Evolutionary conservation across 1,140 invertebrate genomes (phyloP).

Genomic region (Euwallacea fornicatus): DNA sequence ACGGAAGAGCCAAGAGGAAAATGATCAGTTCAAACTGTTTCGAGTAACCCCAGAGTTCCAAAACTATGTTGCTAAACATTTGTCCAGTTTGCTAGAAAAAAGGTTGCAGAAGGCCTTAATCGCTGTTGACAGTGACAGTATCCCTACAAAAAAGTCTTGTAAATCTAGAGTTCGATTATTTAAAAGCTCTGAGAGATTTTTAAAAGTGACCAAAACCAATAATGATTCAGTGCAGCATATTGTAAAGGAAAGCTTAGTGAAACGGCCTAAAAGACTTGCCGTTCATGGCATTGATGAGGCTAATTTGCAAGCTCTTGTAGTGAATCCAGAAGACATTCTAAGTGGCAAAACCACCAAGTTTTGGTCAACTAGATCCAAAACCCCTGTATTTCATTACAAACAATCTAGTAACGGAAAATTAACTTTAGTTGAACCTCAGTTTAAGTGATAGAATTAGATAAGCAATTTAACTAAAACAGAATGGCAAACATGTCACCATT

Average conservation of each 20-base stretch:
- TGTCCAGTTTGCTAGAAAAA: constrained; percentile 41
- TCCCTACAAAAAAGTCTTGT: constrained; percentile 27
- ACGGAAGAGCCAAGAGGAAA: constrained; percentile 37
- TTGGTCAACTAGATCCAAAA: constrained; percentile 45
- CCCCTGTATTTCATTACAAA: constrained; percentile 42
- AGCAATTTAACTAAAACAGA: constrained; percentile 39
- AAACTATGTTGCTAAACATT: constrained; percentile 44
- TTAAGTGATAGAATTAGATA: constrained; percentile 35
- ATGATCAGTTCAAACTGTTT: constrained; percentile 44
- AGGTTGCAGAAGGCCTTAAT: constrained; percentile 34
- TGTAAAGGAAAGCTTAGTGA: not conserved
- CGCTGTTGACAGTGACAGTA: constrained; percentile 20
- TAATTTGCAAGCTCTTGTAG: constrained; percentile 36
- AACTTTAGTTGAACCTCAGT: constrained; percentile 26
- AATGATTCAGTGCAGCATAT: not conserved
- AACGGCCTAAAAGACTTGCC: not conserved
- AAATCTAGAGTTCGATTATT: constrained; percentile 44
- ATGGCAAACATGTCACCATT: constrained; percentile 74
- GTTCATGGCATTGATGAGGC: constrained; percentile 20
- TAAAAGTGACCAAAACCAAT: constrained; percentile 28
- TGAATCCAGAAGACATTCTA: constrained; percentile 43
- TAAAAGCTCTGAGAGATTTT: constrained; percentile 36
- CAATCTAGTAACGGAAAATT: constrained; percentile 27
- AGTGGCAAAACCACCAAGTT: constrained; percentile 41
- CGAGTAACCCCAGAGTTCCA: constrained; percentile 46